Conservation (phyloP, 2,888 invertebrate genomes). For the Drosophila dives region DNA sequence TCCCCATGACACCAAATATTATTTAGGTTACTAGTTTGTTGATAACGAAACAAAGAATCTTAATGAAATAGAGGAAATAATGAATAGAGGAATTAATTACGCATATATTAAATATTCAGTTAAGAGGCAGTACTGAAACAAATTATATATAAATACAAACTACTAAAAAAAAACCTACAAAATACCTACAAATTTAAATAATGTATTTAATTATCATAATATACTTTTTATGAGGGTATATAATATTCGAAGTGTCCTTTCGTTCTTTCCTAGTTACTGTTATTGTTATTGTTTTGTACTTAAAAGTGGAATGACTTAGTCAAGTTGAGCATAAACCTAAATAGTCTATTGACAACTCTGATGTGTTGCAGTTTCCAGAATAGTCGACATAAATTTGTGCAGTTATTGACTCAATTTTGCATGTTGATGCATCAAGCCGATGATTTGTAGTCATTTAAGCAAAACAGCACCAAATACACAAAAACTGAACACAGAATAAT, state of each 20-base stretch:
- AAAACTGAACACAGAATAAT: slow-evolving; percentile 21
- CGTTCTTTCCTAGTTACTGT: background rate
- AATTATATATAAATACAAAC: background rate
- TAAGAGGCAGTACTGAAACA: background rate
- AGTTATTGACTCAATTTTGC: slow-evolving; percentile 73
- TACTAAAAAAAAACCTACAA: background rate
- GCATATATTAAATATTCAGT: background rate
- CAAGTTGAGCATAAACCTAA: background rate
- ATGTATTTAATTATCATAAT: background rate
- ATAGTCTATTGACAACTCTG: slow-evolving; percentile 24
- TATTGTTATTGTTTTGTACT: background rate
- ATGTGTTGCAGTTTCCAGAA: slow-evolving; percentile 17
- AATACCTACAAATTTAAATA: background rate
- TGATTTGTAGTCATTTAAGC: slow-evolving; percentile 66
- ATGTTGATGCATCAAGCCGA: slow-evolving; percentile 53
- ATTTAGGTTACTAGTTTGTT: background rate
- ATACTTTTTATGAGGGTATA: background rate
- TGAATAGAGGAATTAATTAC: no score
- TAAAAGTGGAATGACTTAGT: background rate
- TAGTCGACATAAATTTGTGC: slow-evolving; percentile 43
- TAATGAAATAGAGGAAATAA: background rate
- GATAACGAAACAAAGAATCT: background rate
- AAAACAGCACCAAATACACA: slow-evolving; percentile 50
- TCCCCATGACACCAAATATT: background rate
- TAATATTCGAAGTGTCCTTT: background rate